phyloP scores from a whole-genome alignment of 2,888 invertebrate genomes.

The Galeruca laticollis region DNA sequence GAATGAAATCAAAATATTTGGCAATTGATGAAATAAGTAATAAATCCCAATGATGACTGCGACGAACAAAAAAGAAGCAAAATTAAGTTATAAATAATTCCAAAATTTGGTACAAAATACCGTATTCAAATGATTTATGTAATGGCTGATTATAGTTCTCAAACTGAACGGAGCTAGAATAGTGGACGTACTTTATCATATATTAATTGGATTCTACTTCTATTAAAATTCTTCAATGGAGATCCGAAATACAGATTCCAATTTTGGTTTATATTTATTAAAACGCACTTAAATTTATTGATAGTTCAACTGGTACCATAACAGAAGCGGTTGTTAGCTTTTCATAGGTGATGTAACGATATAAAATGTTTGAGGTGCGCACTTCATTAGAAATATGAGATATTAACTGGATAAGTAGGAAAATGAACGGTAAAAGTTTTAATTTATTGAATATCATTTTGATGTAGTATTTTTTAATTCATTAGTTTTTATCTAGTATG shows the following conservation, averaged over 20 bases:
- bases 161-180: neutral
- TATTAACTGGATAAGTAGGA: neutral
- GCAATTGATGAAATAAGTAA: neutral
- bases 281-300: slow-evolving; percentile 8
- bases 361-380: neutral
- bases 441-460: no score
- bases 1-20: no score
- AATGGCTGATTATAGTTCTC: slow-evolving; percentile 5
- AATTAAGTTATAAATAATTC: slow-evolving; percentile 17
- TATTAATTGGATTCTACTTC: slow-evolving; percentile 5
- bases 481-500: no score
- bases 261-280: slow-evolving; percentile 12
- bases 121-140: slow-evolving; percentile 12
- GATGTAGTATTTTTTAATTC: no score
- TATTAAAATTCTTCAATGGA: slow-evolving; percentile 11
- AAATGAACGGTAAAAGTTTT: neutral
- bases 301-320: neutral
- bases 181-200: slow-evolving; percentile 8
- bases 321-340: neutral
- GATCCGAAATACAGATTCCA: slow-evolving; percentile 8
- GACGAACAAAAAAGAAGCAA: neutral
- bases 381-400: neutral
- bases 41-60: neutral
- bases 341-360: neutral
- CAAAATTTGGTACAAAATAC: neutral